Evolutionary conservation across 2,888 invertebrate genomes (phyloP), one percentile per base, ranked within the genome.

Genomic region (Apamea sordens): DNA sequence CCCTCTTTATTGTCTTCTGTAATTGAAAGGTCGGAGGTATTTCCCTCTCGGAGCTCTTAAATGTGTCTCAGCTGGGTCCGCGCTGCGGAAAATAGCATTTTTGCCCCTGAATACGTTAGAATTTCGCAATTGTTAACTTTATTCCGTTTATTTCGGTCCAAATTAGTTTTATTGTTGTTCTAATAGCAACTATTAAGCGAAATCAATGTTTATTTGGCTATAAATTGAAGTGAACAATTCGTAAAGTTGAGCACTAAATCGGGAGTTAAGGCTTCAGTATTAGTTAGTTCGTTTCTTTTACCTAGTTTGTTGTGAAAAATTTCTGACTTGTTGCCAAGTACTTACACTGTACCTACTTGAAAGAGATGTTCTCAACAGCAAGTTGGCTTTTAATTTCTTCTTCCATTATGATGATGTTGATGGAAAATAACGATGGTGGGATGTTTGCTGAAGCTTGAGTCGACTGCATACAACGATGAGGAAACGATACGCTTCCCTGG

Each of bases 1-100:
- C 93, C 92, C 92, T 92, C 93, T 95, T 95, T 95, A 96, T 95
- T 95, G 95, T 95, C 93, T 95, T 92, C 93, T 91, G 95, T 96
- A 96, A 96, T 95, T 96, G 96, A 96, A 96, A 95, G 95, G 95
- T 94, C 93, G 92, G 92, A 92, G 92, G 92, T 92, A 93, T 92
- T 93, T 93, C 93, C 92, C 93, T 91, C 90, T 76, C 85, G 79
- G 90, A 93, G 92, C 93, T 92, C 93, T 94, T 93, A 94, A 95
- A 94, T 92, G 93, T 93, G 91, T 90, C 93, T 91, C 95, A 94
- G 94, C 93, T 94, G 95, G 89, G 88, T 83, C 89, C 91, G 90
- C 91, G 89, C 88, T 88, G 89, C 89, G 92, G 91, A 86, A 93
- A 94, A 94, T 94, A 91, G 91, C 91, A 93, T 93, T 94, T 94